phyloP scores from a whole-genome alignment of 1,140 invertebrate species.

The Myzus persicae region DNA sequence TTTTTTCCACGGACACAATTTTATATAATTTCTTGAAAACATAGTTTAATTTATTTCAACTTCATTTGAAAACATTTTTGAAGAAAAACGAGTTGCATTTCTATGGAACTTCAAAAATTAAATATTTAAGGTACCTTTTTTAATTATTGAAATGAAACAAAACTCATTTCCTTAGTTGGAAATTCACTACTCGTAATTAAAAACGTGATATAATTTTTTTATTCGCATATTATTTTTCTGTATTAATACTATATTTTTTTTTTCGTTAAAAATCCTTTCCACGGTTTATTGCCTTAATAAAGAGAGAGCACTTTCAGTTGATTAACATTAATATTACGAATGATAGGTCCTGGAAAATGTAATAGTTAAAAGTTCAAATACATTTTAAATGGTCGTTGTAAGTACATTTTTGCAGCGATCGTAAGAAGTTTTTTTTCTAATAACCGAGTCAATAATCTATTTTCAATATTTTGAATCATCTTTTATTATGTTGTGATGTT shows the following conservation, averaged over 20 bases:
- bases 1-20: neutral
- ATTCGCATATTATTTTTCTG: neutral
- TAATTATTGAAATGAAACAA: slow-evolving; percentile 38
- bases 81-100: neutral
- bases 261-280: neutral
- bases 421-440: too few species aligned
- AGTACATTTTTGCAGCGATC: neutral
- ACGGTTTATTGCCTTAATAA: neutral
- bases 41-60: neutral
- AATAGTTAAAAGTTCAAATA: neutral
- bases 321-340: neutral
- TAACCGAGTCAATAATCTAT: neutral
- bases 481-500: neutral
- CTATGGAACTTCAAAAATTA: neutral
- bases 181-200: slow-evolving; percentile 38
- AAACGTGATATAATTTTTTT: slow-evolving; percentile 38
- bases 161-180: slow-evolving; percentile 18
- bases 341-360: neutral
- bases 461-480: neutral
- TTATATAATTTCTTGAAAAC: neutral
- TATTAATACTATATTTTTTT: neutral
- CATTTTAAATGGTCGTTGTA: neutral
- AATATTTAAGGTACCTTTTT: slow-evolving; percentile 13
- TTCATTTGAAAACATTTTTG: neutral
- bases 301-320: neutral